Evolutionary conservation across 2,113 vertebrate species (phyloP).

Genomic region (Triplophysa rosa): DNA sequence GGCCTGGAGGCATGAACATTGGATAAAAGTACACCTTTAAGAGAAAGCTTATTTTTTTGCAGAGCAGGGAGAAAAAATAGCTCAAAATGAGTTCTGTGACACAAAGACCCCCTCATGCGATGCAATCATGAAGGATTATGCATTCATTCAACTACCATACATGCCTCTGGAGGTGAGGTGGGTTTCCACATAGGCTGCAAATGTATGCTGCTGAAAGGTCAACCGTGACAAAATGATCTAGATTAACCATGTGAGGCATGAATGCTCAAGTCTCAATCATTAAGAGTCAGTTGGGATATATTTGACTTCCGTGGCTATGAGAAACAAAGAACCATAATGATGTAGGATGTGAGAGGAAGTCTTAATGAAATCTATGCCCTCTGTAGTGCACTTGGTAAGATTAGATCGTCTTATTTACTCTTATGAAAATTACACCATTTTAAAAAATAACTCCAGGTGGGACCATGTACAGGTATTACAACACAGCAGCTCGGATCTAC

Average conservation of each 20-base stretch:
- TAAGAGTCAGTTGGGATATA: constrained; percentile 13
- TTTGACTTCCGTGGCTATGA: background rate
- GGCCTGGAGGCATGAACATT: no score
- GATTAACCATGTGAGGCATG: constrained; percentile 34
- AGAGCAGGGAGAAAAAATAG: background rate
- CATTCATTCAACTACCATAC: constrained; percentile 1
- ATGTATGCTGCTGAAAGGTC: constrained; percentile 30
- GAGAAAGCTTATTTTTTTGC: background rate
- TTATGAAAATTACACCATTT: background rate
- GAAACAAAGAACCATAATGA: background rate
- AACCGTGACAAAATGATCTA: constrained; percentile 41
- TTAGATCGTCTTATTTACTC: background rate
- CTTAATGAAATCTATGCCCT: constrained; percentile 10
- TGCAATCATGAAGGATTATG: constrained; percentile 4
- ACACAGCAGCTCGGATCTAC: background rate
- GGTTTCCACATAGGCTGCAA: constrained; percentile 3
- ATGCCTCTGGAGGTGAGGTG: constrained; percentile 1
- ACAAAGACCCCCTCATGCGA: background rate
- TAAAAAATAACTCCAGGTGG: background rate
- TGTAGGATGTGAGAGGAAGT: background rate
- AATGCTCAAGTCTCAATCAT: constrained; percentile 32
- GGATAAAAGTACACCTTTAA: background rate
- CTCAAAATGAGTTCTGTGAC: background rate
- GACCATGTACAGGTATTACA: background rate
- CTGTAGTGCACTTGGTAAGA: background rate